Percentiles rank a stretch among this genome's conserved stretches.
Conservation (phyloP, 2,113 vertebrate genomes). For the Sakesphorus luctuosus region DNA sequence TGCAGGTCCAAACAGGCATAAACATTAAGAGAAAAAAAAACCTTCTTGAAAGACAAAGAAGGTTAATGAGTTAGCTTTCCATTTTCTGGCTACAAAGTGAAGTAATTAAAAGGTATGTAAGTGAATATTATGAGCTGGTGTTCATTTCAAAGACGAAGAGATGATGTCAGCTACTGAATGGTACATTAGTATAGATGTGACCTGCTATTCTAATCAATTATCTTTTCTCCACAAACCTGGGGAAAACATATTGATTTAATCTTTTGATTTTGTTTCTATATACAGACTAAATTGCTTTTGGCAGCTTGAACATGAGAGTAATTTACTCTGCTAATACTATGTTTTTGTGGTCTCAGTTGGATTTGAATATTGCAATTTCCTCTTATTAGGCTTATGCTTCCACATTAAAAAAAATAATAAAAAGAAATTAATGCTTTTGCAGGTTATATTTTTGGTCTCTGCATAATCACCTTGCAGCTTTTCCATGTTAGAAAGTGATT, state of each 20-base stretch:
- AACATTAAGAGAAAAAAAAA: not conserved
- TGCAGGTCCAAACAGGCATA: not conserved
- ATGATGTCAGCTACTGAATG: conserved; percentile 19
- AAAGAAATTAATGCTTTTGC: not conserved
- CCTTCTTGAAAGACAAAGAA: conserved; percentile 39
- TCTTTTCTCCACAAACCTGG: conserved; percentile 2
- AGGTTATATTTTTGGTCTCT: not conserved
- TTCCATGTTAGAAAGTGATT: conserved; percentile 1
- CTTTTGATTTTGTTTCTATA: conserved; percentile 32
- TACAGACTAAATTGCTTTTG: conserved; percentile 30
- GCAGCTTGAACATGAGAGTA: conserved; percentile 4
- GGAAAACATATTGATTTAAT: conserved; percentile 43
- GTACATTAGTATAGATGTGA: conserved; percentile 23
- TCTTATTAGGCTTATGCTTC: not conserved
- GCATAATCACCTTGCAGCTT: not conserved
- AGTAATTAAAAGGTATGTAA: conserved; percentile 54
- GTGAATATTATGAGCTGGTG: conserved; percentile 13
- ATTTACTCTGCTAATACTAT: conserved; percentile 12
- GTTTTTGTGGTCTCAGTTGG: not conserved
- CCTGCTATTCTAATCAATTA: conserved; percentile 43
- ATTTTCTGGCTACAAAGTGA: conserved; percentile 38
- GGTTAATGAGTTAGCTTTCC: conserved; percentile 54
- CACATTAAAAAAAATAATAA: not conserved
- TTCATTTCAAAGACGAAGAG: conserved; percentile 17
- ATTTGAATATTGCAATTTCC: conserved; percentile 15